Base-by-base conservation (phyloP, 2,797 vertebrate species). In the Kryptopterus vitreolus region DNA sequence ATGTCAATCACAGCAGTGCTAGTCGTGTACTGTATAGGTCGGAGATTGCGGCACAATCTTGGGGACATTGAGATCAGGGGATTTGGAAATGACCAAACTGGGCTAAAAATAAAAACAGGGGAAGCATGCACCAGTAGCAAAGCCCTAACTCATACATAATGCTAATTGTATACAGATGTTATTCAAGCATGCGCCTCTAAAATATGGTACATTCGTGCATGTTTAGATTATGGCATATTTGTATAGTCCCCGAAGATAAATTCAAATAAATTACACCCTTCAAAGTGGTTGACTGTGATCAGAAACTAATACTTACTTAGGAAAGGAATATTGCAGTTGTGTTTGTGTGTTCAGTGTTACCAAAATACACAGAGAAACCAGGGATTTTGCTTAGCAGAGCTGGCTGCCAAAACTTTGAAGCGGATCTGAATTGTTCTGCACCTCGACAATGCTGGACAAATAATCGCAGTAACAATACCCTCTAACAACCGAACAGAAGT, bases 381-480 rank as follows among this genome's bases (percentile, higher is more conserved):
- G 15, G 31, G 46, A 38, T 53, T 26, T 53, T 11, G 26, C 26
- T 52, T 61, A 72, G 46, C 22, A 4, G 16, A 59, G 55, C 16
- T 9, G 26, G 26, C 22, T 59, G 57, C n/a, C 66, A 70, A 58
- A 58, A 69, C 26, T 24, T 68, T 58, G 24, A 69, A 55, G 46
- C 55, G 48, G 76, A 65, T 77, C 62, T 35, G 12, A 53, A 74
- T 46, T 46, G 59, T 74, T 74, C 55, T 46, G 35, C 55, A 74
- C 72, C 35, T 74, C 72, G 4, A 29, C 52, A 58, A 13, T 43
- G 71, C 26, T 74, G n/a, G 58, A 59, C 55, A 74, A 74, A 74
- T 59, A 74, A 74, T 26, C 55, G 46, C 35, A 29, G 72, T 74
- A 74, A 59, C 24, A 46, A 59, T 46, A 59, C 55, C 55, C 55